These are phyloP conservation scores for Drosophila paracracens DNA, from an alignment of 2,888 invertebrate species.

Conservation along the genomic window DNA sequence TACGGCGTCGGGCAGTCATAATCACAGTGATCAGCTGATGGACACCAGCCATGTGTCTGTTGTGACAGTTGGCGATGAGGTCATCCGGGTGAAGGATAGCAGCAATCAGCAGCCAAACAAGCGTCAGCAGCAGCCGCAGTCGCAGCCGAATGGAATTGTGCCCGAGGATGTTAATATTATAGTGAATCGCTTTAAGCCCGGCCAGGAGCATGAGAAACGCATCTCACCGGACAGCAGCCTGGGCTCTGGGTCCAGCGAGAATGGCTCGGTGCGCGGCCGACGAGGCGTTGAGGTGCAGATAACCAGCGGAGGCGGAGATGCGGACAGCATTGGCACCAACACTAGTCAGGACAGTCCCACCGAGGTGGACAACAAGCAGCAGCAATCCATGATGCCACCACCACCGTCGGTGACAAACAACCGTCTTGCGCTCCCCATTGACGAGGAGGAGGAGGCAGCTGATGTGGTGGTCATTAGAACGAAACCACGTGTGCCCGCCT, in stretches of 20 bases:
- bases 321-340: constrained; percentile 92
- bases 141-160: constrained; percentile 85
- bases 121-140: constrained; percentile 24
- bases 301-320: constrained; percentile 87
- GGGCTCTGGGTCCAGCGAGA: constrained; percentile 88
- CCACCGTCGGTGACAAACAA: constrained; percentile 48
- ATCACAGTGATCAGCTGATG: constrained; percentile 83
- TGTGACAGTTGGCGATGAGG: constrained; percentile 93
- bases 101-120: constrained; percentile 80
- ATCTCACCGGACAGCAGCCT: constrained; percentile 89
- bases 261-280: constrained; percentile 88
- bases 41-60: constrained; percentile 97
- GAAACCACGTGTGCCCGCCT: constrained; percentile 84
- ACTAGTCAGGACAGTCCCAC: constrained; percentile 90
- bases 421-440: constrained; percentile 38
- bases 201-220: constrained; percentile 77
- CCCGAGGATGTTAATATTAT: constrained; percentile 85
- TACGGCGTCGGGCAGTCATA: constrained; percentile 80
- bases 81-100: constrained; percentile 90
- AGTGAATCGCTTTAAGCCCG: constrained; percentile 83
- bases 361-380: constrained; percentile 67
- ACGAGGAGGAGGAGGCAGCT: constrained; percentile 57
- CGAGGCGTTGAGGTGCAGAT: constrained; percentile 83
- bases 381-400: constrained; percentile 53
- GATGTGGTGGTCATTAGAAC: constrained; percentile 90